These are phyloP conservation scores for Portunus trituberculatus DNA, from an alignment of 1,140 invertebrate genomes.

Conservation along the genomic window DNA sequence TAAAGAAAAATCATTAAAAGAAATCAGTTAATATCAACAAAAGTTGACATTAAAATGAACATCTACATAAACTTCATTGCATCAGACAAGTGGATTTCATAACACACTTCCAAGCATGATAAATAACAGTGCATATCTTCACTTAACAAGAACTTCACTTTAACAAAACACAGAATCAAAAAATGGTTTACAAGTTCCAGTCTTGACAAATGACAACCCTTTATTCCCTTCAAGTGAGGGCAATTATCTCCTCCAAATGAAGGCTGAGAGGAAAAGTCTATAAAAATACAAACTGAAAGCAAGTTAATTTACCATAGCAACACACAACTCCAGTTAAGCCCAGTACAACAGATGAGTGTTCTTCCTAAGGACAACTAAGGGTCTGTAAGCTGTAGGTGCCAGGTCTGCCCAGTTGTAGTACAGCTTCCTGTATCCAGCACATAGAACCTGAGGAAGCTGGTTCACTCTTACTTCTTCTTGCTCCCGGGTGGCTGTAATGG, in stretches of 20 bases:
- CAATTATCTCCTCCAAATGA: neutral
- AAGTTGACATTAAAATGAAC: neutral
- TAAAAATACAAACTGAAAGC: slow-evolving; percentile 24
- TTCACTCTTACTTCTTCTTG: slow-evolving; percentile 60
- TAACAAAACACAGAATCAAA: neutral
- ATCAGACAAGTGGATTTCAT: slow-evolving; percentile 19
- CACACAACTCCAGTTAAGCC: slow-evolving; percentile 18
- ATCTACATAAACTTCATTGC: slow-evolving; percentile 26
- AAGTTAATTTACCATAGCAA: slow-evolving; percentile 12
- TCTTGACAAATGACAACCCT: neutral
- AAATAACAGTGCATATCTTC: slow-evolving; percentile 42
- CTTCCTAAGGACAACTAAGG: neutral
- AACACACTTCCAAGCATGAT: slow-evolving; percentile 34
- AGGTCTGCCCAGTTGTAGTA: slow-evolving; percentile 55
- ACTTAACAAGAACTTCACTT: neutral
- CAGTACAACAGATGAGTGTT: slow-evolving; percentile 13
- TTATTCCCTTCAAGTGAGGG: neutral
- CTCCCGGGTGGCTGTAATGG: slow-evolving; percentile 56
- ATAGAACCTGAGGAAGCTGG: neutral
- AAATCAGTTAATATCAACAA: neutral
- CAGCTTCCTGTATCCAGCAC: slow-evolving; percentile 35
- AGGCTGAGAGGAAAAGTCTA: neutral
- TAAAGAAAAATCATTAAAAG: neutral
- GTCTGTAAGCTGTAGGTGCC: slow-evolving; percentile 6
- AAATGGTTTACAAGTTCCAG: neutral